A percentile compares a stretch with the other conserved stretches of the same genome.
Evolutionary conservation across 2,888 invertebrate species (phyloP).

Genomic region (Calliphora vomitoria): DNA sequence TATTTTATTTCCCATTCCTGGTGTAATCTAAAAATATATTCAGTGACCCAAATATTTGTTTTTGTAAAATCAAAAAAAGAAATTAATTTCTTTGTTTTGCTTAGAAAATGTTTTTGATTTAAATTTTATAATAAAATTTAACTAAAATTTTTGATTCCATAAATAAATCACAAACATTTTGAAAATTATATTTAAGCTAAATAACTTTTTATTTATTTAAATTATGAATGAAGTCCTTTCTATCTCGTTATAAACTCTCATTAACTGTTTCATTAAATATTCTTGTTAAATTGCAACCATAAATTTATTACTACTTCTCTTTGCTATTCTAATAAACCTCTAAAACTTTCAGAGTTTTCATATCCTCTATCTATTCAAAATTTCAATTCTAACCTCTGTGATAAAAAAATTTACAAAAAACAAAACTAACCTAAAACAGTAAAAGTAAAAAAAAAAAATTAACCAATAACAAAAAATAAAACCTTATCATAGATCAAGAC

Average conservation of each 20-base stretch:
- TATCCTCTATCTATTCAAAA: no score
- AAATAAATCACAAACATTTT: no score
- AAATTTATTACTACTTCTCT: background rate
- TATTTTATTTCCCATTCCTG: no score
- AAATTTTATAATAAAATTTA: background rate
- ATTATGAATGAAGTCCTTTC: background rate
- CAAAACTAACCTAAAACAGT: background rate
- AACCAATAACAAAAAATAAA: conserved; percentile 48
- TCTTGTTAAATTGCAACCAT: background rate
- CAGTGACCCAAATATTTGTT: background rate
- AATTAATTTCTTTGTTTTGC: background rate
- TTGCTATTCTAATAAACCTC: no score
- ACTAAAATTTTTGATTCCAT: no score
- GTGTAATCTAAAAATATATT: conserved; percentile 45
- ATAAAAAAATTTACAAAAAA: no score
- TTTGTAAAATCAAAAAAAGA: background rate
- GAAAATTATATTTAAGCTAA: no score
- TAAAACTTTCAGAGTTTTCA: no score
- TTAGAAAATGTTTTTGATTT: background rate
- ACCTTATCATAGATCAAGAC: conserved; percentile 78
- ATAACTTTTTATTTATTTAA: background rate
- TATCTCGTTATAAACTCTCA: no score
- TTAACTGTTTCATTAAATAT: background rate
- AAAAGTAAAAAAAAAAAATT: conserved; percentile 48
- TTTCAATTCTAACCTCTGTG: no score